These are phyloP conservation scores for Copsychus sechellarum DNA, from an alignment of 2,113 vertebrate species.

Conservation along the genomic window DNA sequence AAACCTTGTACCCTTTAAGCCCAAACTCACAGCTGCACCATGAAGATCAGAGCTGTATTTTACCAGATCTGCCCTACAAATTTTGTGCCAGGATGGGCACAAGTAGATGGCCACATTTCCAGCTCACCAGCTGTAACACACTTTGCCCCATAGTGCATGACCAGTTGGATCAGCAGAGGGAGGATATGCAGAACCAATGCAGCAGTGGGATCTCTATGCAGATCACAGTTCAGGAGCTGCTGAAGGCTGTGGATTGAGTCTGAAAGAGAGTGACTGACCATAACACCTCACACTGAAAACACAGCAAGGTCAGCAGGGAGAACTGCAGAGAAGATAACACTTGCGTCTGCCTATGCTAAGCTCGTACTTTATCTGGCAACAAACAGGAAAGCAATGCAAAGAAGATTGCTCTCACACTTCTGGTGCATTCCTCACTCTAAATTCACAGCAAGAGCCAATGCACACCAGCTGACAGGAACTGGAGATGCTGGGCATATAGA, in stretches of 20 bases:
- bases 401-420: background rate
- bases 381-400: background rate
- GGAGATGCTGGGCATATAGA: background rate
- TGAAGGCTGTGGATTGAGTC: background rate
- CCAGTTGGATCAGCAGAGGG: background rate
- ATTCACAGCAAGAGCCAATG: background rate
- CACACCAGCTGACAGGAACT: background rate
- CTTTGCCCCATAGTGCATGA: accelerated
- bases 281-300: background rate
- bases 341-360: background rate
- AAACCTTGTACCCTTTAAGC: background rate
- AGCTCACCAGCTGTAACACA: background rate
- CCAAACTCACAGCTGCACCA: background rate
- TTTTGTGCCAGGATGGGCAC: background rate
- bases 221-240: background rate
- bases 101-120: background rate
- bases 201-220: background rate
- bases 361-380: background rate
- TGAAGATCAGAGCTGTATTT: background rate
- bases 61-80: background rate
- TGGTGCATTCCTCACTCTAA: background rate
- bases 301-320: background rate
- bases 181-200: background rate
- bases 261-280: background rate
- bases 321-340: background rate